Base-by-base conservation (phyloP, 2,113 vertebrate species). In the Eira barbara region DNA sequence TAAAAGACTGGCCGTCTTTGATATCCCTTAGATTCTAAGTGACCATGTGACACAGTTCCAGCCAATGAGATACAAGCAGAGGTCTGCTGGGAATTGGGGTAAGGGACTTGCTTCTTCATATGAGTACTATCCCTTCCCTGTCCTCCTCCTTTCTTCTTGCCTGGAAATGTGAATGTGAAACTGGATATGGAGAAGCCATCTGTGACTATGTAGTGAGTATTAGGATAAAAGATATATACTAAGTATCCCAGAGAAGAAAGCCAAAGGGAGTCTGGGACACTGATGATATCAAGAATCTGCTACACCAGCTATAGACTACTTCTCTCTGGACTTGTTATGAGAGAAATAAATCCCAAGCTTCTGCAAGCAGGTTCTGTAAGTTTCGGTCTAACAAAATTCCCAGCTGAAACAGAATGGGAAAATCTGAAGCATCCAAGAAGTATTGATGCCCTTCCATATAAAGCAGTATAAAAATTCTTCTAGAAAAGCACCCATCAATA, bases 381-480 rank as follows among this genome's bases (percentile, higher is more conserved):
- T 97, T 91, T 85, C 47, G 97, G 73, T 39, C 65, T 96, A 95
- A 91, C 47, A 95, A 89, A 97, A 95, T 81, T 94, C 80, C 45
- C 21, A 79, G 39, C 31, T 83, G 84, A 81, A 85, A 52, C 11
- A 71, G 52, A 15, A 36, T 83, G 78, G 71, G 11, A 76, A 67
- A 85, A 94, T 42, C 73, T 34, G 31, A 97, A 85, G 57, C 17
- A 76, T 55, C 31, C 63, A 91, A 49, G 67, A 86, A 88, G 73
- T 23, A 59, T 42, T 84, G 39, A 93, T 94, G 10, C 8, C n/a
- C 94, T 23, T 93, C 47, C 79, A 95, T 29, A 91, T 29, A 93
- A 89, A 93, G 73, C 52, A 97, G 15, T 63, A 86, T 71, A 93
- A 92, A 98, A 87, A 86, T 49, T 96, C 29, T 91, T 91, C 81